Percentiles rank a stretch among this genome's conserved stretches.
These are phyloP conservation scores for Ormia ochracea DNA, from an alignment of 2,888 invertebrate genomes.

Conservation along the genomic window DNA sequence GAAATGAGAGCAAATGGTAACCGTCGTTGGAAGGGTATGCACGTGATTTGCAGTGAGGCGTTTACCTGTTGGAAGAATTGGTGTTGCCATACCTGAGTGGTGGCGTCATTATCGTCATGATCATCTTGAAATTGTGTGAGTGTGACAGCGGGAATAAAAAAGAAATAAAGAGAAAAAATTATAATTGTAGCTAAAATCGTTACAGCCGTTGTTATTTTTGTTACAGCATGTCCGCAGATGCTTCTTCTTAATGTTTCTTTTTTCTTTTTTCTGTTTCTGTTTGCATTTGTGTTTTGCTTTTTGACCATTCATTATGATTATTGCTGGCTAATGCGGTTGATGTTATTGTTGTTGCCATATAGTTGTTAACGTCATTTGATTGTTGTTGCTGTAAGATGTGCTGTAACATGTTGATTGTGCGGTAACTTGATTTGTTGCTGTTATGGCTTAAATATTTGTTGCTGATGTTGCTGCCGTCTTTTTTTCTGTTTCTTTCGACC, in stretches of 20 bases:
- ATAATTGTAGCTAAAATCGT: conserved; percentile 45
- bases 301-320: conserved; percentile 62
- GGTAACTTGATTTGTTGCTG: conserved; percentile 47
- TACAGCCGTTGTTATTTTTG: conserved; percentile 27
- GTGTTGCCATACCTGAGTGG: neutral
- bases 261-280: neutral
- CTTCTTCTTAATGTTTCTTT: conserved; percentile 34
- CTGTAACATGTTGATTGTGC: conserved; percentile 59
- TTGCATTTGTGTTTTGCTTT: conserved; percentile 20
- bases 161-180: conserved; percentile 1
- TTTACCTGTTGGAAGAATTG: too few relatives aligned
- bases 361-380: conserved; percentile 24
- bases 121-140: conserved; percentile 5
- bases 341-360: conserved; percentile 34
- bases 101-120: neutral
- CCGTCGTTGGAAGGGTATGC: too few relatives aligned
- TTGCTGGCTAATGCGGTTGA: conserved; percentile 43
- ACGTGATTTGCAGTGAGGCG: too few relatives aligned
- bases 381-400: conserved; percentile 45
- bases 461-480: conserved; percentile 22
- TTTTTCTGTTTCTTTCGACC: conserved; percentile 53
- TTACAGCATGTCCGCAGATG: conserved; percentile 29
- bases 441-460: conserved; percentile 13
- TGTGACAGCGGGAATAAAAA: conserved; percentile 28
- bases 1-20: too few relatives aligned